phyloP scores from a whole-genome alignment of 2,113 vertebrate genomes.

The Hymenochirus boettgeri region DNA sequence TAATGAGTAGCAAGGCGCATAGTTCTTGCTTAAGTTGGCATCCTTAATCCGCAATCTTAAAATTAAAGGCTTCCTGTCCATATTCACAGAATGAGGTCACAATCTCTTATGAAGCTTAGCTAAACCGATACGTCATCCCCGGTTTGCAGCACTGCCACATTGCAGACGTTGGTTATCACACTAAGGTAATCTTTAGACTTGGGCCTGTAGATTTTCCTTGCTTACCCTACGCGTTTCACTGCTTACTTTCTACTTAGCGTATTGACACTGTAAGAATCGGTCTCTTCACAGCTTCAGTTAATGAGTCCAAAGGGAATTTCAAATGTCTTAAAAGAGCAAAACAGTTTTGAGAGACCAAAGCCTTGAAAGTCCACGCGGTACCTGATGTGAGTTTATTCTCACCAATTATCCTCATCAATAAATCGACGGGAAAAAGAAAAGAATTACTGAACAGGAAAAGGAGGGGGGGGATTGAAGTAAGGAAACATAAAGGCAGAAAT shows the following conservation, averaged over 20 bases:
- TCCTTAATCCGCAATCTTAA: too few relatives aligned
- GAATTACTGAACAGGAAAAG: conserved; percentile 20
- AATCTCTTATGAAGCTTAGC: too few relatives aligned
- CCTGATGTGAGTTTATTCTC: conserved; percentile 45
- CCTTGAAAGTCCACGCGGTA: conserved; percentile 46
- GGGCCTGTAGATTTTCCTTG: conserved; percentile 9
- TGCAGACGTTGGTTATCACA: too few relatives aligned
- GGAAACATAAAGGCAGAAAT: neutral
- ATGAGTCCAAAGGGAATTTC: conserved; percentile 41
- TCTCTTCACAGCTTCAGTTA: conserved; percentile 35
- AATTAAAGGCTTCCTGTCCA: too few relatives aligned
- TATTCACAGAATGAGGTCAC: too few relatives aligned
- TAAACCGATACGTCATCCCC: too few relatives aligned
- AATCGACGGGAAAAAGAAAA: conserved; percentile 45
- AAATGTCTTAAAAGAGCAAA: conserved; percentile 39
- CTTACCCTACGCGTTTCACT: neutral
- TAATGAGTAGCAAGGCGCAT: too few relatives aligned
- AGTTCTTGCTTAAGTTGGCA: too few relatives aligned
- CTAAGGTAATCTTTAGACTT: conserved; percentile 4
- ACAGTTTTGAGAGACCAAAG: conserved; percentile 20
- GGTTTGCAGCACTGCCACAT: too few relatives aligned
- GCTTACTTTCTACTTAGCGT: conserved; percentile 31
- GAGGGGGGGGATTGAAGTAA: neutral
- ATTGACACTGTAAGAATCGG: conserved; percentile 29
- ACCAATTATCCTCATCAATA: conserved; percentile 49